phyloP scores from a whole-genome alignment of 2,113 vertebrate species.

The Loxodonta africana region DNA sequence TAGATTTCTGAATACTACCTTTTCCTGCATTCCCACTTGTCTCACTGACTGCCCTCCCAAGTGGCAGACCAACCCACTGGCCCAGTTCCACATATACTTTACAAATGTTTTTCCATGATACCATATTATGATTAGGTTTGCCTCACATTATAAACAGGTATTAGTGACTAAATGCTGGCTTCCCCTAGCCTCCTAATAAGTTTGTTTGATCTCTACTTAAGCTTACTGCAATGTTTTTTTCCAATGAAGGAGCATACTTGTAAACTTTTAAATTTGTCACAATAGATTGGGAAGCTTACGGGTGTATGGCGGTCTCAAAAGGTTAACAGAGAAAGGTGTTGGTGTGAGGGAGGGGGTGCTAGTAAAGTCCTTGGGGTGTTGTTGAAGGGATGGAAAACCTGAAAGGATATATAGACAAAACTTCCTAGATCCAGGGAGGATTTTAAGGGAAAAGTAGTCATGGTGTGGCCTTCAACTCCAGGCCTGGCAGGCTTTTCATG shows the following conservation, averaged over 20 bases:
- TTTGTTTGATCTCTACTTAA: constrained; percentile 32
- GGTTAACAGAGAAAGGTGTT: not conserved
- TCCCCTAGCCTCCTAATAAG: constrained; percentile 27
- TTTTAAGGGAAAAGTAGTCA: not conserved
- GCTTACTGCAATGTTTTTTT: not conserved
- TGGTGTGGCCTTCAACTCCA: not conserved
- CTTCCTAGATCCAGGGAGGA: not conserved
- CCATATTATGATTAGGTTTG: constrained; percentile 29
- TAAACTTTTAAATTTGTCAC: constrained; percentile 32
- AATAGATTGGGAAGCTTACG: not conserved
- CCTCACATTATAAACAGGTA: constrained; percentile 20
- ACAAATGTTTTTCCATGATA: constrained; percentile 53
- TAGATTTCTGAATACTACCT: not conserved
- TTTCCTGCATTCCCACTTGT: not conserved
- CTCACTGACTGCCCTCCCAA: too few relatives aligned
- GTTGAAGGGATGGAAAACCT: not conserved
- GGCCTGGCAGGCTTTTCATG: not conserved
- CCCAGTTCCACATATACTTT: not conserved
- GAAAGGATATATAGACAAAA: not conserved
- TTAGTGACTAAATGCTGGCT: constrained; percentile 43
- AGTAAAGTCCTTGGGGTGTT: not conserved
- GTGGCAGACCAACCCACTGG: too few relatives aligned
- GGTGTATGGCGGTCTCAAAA: not conserved
- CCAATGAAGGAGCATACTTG: not conserved
- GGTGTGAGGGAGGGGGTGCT: not conserved